Evolutionary conservation across 2,888 invertebrate genomes (phyloP).

Genomic region (Sinotaia quadrata): DNA sequence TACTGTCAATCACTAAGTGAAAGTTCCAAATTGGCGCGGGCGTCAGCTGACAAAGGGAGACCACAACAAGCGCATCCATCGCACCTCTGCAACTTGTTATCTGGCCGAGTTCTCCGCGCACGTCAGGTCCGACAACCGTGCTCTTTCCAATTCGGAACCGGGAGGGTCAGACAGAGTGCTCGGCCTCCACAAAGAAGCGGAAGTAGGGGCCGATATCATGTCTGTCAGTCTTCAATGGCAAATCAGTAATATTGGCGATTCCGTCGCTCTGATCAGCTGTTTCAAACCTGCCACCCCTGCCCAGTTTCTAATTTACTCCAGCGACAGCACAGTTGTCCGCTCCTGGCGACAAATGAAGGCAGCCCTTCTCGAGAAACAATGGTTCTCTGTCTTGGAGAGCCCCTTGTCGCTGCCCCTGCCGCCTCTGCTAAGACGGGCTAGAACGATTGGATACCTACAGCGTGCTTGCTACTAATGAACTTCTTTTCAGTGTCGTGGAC

Average conservation of each 20-base stretch:
- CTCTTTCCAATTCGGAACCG: too few relatives aligned
- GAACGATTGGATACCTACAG: slow-evolving; percentile 9
- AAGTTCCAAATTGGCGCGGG: too few relatives aligned
- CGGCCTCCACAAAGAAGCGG: not conserved
- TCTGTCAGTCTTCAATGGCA: slow-evolving; percentile 8
- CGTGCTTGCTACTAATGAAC: slow-evolving; percentile 8
- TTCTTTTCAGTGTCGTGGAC: slow-evolving; percentile 13
- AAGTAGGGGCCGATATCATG: not conserved
- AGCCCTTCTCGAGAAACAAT: slow-evolving; percentile 6
- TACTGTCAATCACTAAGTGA: too few relatives aligned
- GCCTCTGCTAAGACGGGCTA: not conserved
- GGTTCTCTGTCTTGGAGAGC: not conserved
- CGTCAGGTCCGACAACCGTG: not conserved
- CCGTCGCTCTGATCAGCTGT: not conserved
- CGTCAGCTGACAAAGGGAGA: too few relatives aligned
- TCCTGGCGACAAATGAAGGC: slow-evolving; percentile 7
- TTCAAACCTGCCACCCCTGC: slow-evolving; percentile 11
- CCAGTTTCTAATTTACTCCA: slow-evolving; percentile 15
- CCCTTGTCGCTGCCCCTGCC: not conserved
- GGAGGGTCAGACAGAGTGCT: too few relatives aligned
- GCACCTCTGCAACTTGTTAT: too few relatives aligned
- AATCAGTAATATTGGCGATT: not conserved
- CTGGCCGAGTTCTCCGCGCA: too few relatives aligned
- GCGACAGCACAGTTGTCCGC: not conserved
- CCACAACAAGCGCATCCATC: too few relatives aligned